A percentile compares a stretch with the other conserved stretches of the same genome.
Evolutionary conservation across 2,113 vertebrate genomes (phyloP).

Genomic region (Alces alces): DNA sequence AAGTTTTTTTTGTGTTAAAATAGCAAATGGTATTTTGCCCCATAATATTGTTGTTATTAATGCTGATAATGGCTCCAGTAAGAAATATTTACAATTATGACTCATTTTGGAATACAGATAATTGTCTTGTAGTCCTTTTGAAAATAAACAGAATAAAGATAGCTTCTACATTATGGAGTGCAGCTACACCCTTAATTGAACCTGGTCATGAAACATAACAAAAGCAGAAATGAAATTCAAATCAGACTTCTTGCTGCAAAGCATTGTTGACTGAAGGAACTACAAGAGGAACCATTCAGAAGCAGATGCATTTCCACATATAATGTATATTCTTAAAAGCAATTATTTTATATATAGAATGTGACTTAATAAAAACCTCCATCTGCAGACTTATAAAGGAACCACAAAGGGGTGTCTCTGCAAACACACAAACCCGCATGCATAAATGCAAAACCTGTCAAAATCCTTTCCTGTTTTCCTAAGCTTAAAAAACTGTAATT

Average conservation of each 20-base stretch:
- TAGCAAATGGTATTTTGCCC: background rate
- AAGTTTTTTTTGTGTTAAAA: background rate
- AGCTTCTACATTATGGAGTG: background rate
- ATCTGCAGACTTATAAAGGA: background rate
- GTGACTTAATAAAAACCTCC: conserved; percentile 40
- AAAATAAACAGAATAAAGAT: conserved; percentile 10
- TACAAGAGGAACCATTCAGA: conserved; percentile 4
- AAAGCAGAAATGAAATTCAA: conserved; percentile 44
- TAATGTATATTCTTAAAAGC: conserved; percentile 41
- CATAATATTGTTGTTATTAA: background rate
- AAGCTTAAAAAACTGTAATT: conserved; percentile 2
- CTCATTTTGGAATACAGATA: conserved; percentile 29
- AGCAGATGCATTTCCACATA: background rate
- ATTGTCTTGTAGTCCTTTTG: background rate
- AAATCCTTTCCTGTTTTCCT: conserved; percentile 2
- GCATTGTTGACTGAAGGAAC: background rate
- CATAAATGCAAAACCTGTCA: background rate
- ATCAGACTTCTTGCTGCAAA: conserved; percentile 1
- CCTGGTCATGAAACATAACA: background rate
- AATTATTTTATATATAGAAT: conserved; percentile 44
- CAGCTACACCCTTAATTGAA: background rate
- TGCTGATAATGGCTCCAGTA: background rate
- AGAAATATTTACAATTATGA: conserved; percentile 26
- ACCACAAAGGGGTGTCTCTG: background rate
- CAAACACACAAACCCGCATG: background rate